Base-by-base conservation (phyloP, 2,797 vertebrate species). In the Uromys caudimaculatus region DNA sequence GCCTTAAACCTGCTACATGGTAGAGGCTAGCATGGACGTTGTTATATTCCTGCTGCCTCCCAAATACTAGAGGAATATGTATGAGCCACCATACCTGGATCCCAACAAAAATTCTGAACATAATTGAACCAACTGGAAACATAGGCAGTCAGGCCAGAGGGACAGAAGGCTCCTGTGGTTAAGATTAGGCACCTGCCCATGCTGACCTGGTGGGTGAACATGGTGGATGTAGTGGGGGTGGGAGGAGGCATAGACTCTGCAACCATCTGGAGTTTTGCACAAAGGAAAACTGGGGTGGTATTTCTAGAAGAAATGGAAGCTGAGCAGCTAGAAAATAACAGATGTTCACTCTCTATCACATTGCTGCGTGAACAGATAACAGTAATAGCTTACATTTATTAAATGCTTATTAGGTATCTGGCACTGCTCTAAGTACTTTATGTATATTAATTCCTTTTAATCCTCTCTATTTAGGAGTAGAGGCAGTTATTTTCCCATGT, bases 331-430 rank as follows among this genome's bases (percentile, higher is more conserved):
- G 84, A 87, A 96, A 94, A 90, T 84, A 90, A 92, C 71, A 95
- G 56, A 81, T 89, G 77, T 71, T 92, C 56, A 32, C 41, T 82
- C 64, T 54, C 56, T 93, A 77, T 83, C 64, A 14, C 67, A 62
- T 50, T 84, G 62, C 86, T 91, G 64, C 52, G 79, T 83, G 71
- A 95, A 47, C 47, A 94, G 79, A 78, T 93, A 96, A 95, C 52
- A 95, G 83, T 93, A 92, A 97, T 88, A 62, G 89, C 81, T 95
- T 88, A 88, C 24, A 14, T 95, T 95, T 95, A 93, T 94, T 87
- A 95, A 94, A 67, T 88, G 89, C 76, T 90, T 91, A 94, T 94
- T 94, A 95, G 92, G 64, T 67, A 52, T 17, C 67, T 84, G 32
- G 50, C 52, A 82, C 60, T 27, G 44, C 58, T 94, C 78, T 56